Base-by-base conservation (phyloP, 2,888 invertebrate species). In the Coelogynopora nodosa region DNA sequence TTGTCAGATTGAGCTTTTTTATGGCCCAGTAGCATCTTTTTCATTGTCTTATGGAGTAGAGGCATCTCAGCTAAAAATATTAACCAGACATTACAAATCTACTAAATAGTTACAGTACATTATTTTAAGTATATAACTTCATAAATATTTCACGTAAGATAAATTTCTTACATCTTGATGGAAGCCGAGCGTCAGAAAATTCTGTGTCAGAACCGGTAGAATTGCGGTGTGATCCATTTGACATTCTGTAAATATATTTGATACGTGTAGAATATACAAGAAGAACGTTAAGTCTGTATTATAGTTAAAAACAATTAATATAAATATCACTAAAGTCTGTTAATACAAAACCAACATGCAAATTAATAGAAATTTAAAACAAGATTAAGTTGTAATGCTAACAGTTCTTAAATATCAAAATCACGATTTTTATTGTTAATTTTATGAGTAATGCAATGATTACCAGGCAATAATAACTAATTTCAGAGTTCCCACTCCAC, bases 11-110 rank as follows among this genome's bases (percentile, higher is more conserved):
- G 74, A 5, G 74, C 5, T 26, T 74, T 74, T 26, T 74, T 74
- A 26, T 74, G 74, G 27, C 74, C 74, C 5, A 74, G 74, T 5
- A 74, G 74, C 74, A 74, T 74, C 27, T 74, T 74, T 26, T 74
- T 74, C 74, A 74, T 74, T 26, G 74, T 74, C 74, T 74, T 74
- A 74, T 74, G 74, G 18, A 74, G 74, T 26, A 74, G 23, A 5
- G 74, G 74, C 74, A 74, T 74, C 27, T 74, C 74, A 10, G 74
- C 74, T 74, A 23, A 26, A 23, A 74, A n/a, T n/a, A n/a, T n/a
- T n/a, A n/a, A n/a, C n/a, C n/a, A n/a, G n/a, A n/a, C n/a, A 13
- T 49, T 18, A 49, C 49, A 49, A 49, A 49, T 13, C 49, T 18
- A 49, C 5, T 49, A 49, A 13, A 49, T 13, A 49, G 49, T 49